These are phyloP conservation scores for Cataglyphis hispanica DNA, from an alignment of 1,140 invertebrate species.

Conservation along the genomic window DNA sequence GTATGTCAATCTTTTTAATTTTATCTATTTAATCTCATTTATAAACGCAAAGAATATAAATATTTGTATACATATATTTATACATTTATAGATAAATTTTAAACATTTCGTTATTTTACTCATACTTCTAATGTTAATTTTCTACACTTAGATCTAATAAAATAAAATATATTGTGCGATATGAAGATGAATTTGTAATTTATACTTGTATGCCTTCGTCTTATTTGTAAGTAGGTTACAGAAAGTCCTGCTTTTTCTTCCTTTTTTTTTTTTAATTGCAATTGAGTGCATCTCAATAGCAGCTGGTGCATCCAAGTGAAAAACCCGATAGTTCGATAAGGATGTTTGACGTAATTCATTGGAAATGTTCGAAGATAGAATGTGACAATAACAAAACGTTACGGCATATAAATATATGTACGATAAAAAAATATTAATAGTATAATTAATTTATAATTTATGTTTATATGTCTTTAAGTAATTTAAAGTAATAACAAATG, in stretches of 20 bases:
- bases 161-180: background rate
- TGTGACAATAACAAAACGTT: background rate
- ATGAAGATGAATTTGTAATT: too few species aligned
- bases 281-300: conserved; percentile 8
- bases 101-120: background rate
- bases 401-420: too few species aligned
- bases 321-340: conserved; percentile 10
- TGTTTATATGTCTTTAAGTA: background rate
- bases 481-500: background rate
- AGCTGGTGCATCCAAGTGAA: conserved; percentile 46
- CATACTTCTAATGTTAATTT: background rate
- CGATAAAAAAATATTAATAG: too few species aligned
- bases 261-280: conserved; percentile 20
- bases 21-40: background rate
- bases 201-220: background rate
- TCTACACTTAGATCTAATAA: background rate
- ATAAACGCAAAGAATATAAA: conserved; percentile 1
- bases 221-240: conserved; percentile 19
- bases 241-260: background rate
- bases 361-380: background rate
- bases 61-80: background rate
- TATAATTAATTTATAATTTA: too few species aligned
- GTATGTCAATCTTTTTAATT: background rate
- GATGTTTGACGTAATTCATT: conserved; percentile 52
- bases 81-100: background rate